Conservation (phyloP, 2,797 vertebrate genomes). For the Tarsius wallacei region DNA sequence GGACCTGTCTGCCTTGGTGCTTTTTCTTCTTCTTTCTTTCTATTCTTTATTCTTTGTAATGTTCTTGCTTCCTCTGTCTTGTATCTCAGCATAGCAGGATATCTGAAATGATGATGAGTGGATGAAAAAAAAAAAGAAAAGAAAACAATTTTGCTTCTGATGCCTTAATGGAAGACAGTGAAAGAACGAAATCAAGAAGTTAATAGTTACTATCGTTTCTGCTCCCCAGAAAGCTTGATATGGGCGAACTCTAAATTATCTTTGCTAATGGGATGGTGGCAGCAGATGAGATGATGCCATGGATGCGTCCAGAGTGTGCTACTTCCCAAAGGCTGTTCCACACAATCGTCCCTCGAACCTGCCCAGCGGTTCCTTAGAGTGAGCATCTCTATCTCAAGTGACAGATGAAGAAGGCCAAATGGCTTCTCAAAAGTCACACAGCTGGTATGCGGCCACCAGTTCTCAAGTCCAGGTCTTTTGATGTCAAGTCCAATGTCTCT, state of each 20-base stretch:
- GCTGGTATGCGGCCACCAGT: not conserved
- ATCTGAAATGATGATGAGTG: slow-evolving; percentile 63
- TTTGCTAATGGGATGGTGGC: slow-evolving; percentile 66
- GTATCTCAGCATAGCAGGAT: not conserved
- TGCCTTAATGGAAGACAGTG: slow-evolving; percentile 61
- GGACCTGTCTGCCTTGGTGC: not conserved
- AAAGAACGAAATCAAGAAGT: slow-evolving; percentile 65
- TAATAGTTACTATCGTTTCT: slow-evolving; percentile 60
- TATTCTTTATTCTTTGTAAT: not conserved
- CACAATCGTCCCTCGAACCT: slow-evolving; percentile 4
- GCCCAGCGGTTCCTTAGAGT: not conserved
- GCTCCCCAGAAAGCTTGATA: slow-evolving; percentile 46
- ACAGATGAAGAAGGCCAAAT: not conserved
- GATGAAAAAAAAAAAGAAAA: slow-evolving; percentile 41
- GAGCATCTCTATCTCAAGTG: not conserved
- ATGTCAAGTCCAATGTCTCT: not conserved
- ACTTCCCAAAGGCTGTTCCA: not conserved
- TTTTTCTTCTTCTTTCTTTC: slow-evolving; percentile 19
- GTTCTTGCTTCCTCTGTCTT: not conserved
- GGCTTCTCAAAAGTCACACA: not conserved
- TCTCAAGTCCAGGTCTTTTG: not conserved
- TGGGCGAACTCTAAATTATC: slow-evolving; percentile 60
- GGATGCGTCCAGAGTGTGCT: slow-evolving; percentile 40
- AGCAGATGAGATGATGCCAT: slow-evolving; percentile 35
- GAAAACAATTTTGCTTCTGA: slow-evolving; percentile 65